phyloP scores from a whole-genome alignment of 2,113 vertebrate genomes.

The Apistogramma diplotaenia region DNA sequence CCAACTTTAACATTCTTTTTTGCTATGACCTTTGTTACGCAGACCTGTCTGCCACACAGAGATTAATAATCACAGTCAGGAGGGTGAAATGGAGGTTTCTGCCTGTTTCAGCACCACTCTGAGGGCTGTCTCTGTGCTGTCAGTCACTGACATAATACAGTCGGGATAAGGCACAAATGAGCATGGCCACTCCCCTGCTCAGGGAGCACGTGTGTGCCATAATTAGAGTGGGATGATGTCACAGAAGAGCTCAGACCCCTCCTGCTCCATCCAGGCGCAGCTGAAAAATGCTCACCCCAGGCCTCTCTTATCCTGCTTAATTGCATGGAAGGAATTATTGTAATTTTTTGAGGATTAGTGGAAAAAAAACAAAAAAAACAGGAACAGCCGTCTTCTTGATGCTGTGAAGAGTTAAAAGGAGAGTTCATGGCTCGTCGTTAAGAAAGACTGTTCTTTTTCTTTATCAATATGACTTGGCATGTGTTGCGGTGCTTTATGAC shows the following conservation, averaged over 20 bases:
- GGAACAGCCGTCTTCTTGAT: conserved; percentile 39
- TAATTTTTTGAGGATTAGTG: conserved; percentile 67
- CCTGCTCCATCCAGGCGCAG: conserved; percentile 51
- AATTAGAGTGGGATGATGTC: conserved; percentile 78
- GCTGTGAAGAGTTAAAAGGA: conserved; percentile 20
- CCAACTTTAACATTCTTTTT: background rate
- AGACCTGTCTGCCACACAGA: conserved; percentile 16
- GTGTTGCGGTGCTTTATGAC: conserved; percentile 19
- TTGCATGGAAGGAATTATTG: conserved; percentile 71
- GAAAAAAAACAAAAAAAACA: background rate
- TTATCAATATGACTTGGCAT: conserved; percentile 17
- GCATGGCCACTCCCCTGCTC: conserved; percentile 60
- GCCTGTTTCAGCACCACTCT: conserved; percentile 43
- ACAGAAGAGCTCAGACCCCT: conserved; percentile 63
- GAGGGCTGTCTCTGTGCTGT: conserved; percentile 37
- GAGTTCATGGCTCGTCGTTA: conserved; percentile 25
- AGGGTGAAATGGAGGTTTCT: conserved; percentile 61
- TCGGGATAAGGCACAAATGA: conserved; percentile 55
- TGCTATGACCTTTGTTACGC: conserved; percentile 42
- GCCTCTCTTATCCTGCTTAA: conserved; percentile 70
- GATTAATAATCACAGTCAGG: conserved; percentile 48
- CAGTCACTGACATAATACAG: conserved; percentile 62
- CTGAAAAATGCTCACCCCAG: conserved; percentile 65
- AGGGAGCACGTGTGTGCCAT: conserved; percentile 68
- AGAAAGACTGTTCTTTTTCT: conserved; percentile 6